These are phyloP conservation scores for Buathra laborator DNA, from an alignment of 2,888 invertebrate genomes.

Conservation along the genomic window DNA sequence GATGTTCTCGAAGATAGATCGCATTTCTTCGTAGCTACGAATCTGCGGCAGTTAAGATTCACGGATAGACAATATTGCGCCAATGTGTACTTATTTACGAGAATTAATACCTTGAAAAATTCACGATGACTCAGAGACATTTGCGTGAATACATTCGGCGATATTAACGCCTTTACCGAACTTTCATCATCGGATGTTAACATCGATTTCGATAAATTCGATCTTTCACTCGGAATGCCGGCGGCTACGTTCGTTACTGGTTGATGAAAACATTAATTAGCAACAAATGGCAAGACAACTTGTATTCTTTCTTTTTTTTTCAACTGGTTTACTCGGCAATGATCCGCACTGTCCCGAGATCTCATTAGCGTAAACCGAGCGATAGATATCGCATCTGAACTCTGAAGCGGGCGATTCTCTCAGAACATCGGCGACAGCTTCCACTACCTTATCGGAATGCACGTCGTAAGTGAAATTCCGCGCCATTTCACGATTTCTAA, in stretches of 20 bases:
- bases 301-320: neutral
- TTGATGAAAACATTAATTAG: neutral
- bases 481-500: constrained; percentile 44
- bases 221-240: constrained; percentile 53
- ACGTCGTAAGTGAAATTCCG: constrained; percentile 37
- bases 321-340: constrained; percentile 16
- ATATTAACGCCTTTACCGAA: constrained; percentile 81
- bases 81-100: neutral
- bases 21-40: constrained; percentile 73
- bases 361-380: constrained; percentile 56
- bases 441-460: constrained; percentile 3
- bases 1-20: constrained; percentile 71
- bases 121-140: constrained; percentile 84
- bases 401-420: constrained; percentile 31
- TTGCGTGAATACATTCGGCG: constrained; percentile 85
- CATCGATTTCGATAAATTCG: constrained; percentile 42
- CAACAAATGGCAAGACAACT: constrained; percentile 4
- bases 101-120: constrained; percentile 81
- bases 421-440: constrained; percentile 55
- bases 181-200: constrained; percentile 64
- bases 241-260: constrained; percentile 22
- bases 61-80: neutral
- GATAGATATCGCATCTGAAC: constrained; percentile 31
- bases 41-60: constrained; percentile 63
- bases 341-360: constrained; percentile 39